Conservation (phyloP, 1,140 invertebrate species). For the Homarus americanus region DNA sequence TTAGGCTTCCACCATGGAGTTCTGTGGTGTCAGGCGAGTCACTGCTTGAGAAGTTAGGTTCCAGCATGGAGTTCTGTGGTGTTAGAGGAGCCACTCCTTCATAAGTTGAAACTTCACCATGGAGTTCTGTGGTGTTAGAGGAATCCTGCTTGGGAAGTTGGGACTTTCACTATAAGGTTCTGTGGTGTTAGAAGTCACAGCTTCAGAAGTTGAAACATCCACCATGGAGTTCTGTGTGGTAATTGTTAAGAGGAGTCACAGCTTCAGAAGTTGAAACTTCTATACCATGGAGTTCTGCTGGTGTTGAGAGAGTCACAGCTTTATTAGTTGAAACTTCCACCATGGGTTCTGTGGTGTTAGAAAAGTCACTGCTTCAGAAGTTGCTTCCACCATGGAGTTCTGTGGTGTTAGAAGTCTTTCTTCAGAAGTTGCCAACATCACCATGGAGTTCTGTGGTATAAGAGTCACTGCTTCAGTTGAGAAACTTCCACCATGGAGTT, state of each 20-base stretch:
- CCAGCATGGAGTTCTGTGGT: not conserved
- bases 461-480: not conserved
- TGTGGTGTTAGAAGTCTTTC: not conserved
- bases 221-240: too few relatives aligned
- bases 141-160: not conserved
- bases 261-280: too few relatives aligned
- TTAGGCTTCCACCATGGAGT: too few relatives aligned
- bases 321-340: not conserved
- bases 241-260: too few relatives aligned
- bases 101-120: not conserved
- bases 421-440: not conserved
- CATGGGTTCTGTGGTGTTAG: not conserved
- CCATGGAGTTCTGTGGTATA: not conserved
- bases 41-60: too few relatives aligned
- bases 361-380: not conserved
- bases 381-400: not conserved
- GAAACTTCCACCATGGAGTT: too few relatives aligned
- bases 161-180: not conserved
- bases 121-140: slow-evolving; percentile 28
- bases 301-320: not conserved
- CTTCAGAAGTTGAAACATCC: too few relatives aligned
- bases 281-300: too few relatives aligned
- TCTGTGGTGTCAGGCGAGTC: too few relatives aligned
- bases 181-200: not conserved
- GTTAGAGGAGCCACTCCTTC: not conserved